Percentiles rank a stretch among this genome's conserved stretches.
Conservation (phyloP, 2,888 invertebrate species). For the Heterodera filipjevi region DNA sequence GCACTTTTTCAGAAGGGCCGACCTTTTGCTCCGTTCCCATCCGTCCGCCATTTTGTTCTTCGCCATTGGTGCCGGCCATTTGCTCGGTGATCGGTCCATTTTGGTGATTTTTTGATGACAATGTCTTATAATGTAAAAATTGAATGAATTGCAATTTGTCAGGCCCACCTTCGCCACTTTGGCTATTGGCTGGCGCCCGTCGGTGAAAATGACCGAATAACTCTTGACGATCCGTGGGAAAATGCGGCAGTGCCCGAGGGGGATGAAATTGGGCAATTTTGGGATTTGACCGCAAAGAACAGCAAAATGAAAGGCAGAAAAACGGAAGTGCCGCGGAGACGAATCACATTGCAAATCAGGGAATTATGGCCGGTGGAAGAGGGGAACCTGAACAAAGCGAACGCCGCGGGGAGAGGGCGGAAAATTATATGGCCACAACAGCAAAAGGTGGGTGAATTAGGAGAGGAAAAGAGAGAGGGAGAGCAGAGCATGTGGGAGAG, state of each 20-base stretch:
- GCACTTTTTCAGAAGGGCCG: constrained; percentile 18
- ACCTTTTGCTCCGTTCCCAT: constrained; percentile 25
- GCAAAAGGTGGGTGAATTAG: not conserved
- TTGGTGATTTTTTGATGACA: not conserved
- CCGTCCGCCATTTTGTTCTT: constrained; percentile 29
- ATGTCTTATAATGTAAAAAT: not conserved
- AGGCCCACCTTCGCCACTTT: constrained; percentile 10
- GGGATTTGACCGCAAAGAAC: not conserved
- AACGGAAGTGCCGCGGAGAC: not conserved
- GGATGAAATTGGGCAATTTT: not conserved
- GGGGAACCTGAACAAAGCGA: not conserved
- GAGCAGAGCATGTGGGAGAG: too few species aligned
- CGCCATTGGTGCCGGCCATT: constrained; percentile 34
- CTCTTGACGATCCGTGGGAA: not conserved
- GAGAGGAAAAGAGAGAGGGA: not conserved
- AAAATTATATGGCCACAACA: too few species aligned
- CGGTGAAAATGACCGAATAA: not conserved
- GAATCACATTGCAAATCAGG: not conserved
- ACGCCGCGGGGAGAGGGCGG: not conserved
- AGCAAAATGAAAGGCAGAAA: not conserved
- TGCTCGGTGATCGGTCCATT: constrained; percentile 24
- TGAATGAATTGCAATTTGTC: not conserved
- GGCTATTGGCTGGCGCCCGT: constrained; percentile 16
- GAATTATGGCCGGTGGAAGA: not conserved
- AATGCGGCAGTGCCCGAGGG: not conserved